Evolutionary conservation across 2,113 vertebrate species (phyloP).

Genomic region (Dinomys branickii): DNA sequence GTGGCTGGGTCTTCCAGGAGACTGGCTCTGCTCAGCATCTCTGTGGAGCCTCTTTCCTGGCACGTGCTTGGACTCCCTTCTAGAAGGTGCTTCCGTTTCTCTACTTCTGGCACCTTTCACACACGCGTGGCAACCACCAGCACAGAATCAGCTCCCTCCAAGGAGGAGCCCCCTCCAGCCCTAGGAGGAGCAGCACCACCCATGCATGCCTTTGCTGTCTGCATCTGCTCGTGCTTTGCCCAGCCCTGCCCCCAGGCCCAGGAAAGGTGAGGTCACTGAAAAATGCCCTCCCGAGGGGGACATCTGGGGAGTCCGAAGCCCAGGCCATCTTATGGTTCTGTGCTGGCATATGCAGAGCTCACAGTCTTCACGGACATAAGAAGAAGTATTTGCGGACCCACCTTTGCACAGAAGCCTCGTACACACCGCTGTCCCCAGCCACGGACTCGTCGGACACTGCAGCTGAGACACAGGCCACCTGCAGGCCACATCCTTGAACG

Average conservation of each 20-base stretch:
- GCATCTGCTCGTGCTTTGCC: not conserved
- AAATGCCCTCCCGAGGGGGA: not conserved
- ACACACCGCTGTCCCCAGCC: constrained; percentile 97
- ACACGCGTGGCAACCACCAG: fast-evolving
- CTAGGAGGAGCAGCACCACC: not conserved
- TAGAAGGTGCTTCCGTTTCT: not conserved
- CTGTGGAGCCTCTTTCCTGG: not conserved
- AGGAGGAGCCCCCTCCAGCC: fast-evolving
- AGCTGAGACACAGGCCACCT: constrained; percentile 93
- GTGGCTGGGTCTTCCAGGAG: not conserved
- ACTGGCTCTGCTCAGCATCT: not conserved
- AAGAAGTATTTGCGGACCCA: constrained; percentile 72
- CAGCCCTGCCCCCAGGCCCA: no score
- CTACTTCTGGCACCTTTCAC: not conserved
- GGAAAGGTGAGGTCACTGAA: not conserved
- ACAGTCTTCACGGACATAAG: fast-evolving
- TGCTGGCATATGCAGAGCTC: not conserved
- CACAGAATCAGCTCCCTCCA: fast-evolving
- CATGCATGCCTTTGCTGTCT: not conserved
- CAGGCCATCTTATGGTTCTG: not conserved
- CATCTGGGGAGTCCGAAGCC: not conserved
- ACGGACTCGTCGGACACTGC: constrained; percentile 98
- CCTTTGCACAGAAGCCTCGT: constrained; percentile 94
- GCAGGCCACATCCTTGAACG: constrained; percentile 85
- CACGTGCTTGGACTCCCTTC: not conserved